These are phyloP conservation scores for Heliconius himera DNA, from an alignment of 1,140 invertebrate genomes.

Conservation along the genomic window DNA sequence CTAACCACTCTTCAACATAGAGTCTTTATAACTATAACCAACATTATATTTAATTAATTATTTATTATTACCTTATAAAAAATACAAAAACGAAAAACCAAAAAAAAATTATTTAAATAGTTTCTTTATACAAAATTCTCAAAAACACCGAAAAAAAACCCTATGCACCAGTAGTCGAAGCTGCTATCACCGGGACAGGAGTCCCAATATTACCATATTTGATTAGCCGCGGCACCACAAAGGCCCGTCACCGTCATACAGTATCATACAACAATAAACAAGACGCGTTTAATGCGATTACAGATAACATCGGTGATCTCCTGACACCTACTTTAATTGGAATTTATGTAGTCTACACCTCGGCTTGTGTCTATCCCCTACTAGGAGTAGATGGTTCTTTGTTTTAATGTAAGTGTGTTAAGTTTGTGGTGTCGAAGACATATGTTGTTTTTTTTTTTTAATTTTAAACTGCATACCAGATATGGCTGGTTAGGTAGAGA, in stretches of 20 bases:
- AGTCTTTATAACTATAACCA: too few species aligned
- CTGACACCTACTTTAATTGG: constrained; percentile 68
- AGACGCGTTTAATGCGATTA: constrained; percentile 36
- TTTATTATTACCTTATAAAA: background rate
- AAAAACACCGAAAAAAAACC: background rate
- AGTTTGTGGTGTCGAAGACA: background rate
- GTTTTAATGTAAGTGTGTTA: background rate
- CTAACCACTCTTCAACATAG: too few species aligned
- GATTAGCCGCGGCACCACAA: constrained; percentile 30
- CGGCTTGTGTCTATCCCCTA: constrained; percentile 39
- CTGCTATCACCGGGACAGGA: background rate
- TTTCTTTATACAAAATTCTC: background rate
- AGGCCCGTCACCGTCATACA: constrained; percentile 40
- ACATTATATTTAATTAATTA: too few species aligned
- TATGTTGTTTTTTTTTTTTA: background rate
- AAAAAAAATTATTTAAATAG: background rate
- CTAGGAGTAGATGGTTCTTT: constrained; percentile 21
- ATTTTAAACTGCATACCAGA: too few species aligned
- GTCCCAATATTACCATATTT: constrained; percentile 37
- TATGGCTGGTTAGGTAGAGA: too few species aligned
- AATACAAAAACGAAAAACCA: background rate
- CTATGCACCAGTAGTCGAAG: constrained; percentile 1
- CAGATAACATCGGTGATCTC: constrained; percentile 57
- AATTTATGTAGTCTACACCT: constrained; percentile 61
- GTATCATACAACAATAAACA: constrained; percentile 33